Evolutionary conservation across 2,888 invertebrate species (phyloP).

Genomic region (Erebia epiphron): DNA sequence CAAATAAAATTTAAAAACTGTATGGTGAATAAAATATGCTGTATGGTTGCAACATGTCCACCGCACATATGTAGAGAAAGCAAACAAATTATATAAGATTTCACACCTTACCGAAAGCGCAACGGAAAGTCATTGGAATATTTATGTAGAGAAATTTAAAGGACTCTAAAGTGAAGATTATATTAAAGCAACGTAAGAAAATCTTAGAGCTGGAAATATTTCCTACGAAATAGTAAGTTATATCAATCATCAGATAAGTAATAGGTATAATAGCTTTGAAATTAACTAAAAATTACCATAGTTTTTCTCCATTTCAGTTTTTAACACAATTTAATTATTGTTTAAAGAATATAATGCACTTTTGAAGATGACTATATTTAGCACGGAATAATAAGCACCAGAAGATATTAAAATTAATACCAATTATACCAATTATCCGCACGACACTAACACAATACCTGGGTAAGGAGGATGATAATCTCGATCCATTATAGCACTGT

Average conservation of each 20-base stretch:
- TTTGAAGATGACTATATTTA: not conserved
- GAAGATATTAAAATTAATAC: constrained; percentile 6
- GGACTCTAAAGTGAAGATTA: not conserved
- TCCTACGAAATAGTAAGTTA: not conserved
- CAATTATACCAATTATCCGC: constrained; percentile 18
- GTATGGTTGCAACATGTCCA: constrained; percentile 62
- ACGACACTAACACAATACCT: constrained; percentile 50
- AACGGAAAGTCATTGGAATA: constrained; percentile 36
- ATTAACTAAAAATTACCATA: constrained; percentile 26
- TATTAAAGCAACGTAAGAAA: not conserved
- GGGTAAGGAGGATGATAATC: constrained; percentile 60
- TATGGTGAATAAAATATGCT: constrained; percentile 42
- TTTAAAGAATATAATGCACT: not conserved
- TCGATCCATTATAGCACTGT: constrained; percentile 70
- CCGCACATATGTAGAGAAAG: constrained; percentile 63
- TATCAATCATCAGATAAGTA: not conserved
- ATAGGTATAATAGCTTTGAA: not conserved
- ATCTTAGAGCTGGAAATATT: not conserved
- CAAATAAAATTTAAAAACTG: constrained; percentile 3
- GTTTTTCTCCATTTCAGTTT: constrained; percentile 2
- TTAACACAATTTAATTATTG: not conserved
- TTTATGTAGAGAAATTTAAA: constrained; percentile 43
- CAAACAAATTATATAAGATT: constrained; percentile 66
- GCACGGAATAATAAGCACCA: not conserved
- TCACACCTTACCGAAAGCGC: constrained; percentile 38